Evolutionary conservation across 2,888 invertebrate genomes (phyloP).

Genomic region (Drosophila koepferae): DNA sequence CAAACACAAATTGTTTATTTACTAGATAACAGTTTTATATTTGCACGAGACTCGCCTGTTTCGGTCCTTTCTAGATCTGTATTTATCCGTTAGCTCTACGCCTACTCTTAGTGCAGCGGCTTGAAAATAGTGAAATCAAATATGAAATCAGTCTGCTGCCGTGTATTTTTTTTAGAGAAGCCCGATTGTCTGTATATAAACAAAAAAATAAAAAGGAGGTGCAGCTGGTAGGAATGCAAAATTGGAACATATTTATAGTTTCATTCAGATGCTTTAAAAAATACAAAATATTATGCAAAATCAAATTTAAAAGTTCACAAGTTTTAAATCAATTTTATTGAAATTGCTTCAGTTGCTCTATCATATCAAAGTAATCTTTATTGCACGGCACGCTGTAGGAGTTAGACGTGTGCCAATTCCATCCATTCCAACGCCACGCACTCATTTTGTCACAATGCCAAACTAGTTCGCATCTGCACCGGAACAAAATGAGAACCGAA

Average conservation of each 20-base stretch:
- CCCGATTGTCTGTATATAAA: neutral
- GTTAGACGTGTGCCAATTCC: neutral
- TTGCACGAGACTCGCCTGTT: slow-evolving; percentile 17
- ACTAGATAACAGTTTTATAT: slow-evolving; percentile 3
- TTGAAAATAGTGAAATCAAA: neutral
- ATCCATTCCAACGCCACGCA: neutral
- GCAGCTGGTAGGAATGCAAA: neutral
- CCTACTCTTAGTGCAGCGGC: neutral
- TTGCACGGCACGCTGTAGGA: neutral
- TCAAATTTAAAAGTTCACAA: neutral
- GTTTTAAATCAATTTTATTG: neutral
- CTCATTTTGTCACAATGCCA: neutral
- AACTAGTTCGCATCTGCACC: neutral
- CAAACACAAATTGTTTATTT: neutral
- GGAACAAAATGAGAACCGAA: neutral
- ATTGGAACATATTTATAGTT: neutral
- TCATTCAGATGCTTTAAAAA: too few species aligned
- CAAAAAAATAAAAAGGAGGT: neutral
- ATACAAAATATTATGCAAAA: neutral
- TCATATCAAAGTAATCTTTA: neutral
- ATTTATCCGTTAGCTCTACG: neutral
- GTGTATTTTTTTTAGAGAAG: neutral
- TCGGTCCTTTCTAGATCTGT: neutral
- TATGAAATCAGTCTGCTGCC: neutral
- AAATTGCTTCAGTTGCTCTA: neutral